Evolutionary conservation across 2,888 invertebrate genomes (phyloP).

Genomic region (Drosophila pseudotakahashii): DNA sequence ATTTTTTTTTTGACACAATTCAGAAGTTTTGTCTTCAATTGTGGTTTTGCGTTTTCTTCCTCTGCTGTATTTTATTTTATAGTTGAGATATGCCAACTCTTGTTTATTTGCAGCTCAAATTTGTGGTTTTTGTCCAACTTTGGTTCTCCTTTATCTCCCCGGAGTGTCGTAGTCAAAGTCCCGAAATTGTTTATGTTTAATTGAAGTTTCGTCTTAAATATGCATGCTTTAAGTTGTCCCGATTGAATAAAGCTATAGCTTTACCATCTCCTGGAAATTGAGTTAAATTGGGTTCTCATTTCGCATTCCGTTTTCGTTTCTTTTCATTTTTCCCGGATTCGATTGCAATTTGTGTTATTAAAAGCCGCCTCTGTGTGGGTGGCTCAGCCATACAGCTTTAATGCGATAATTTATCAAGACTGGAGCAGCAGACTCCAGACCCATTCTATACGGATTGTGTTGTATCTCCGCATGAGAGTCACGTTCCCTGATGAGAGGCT

Average conservation of each 20-base stretch:
- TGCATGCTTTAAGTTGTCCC: constrained; percentile 28
- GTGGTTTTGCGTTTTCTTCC: background rate
- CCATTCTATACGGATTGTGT: background rate
- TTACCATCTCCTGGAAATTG: constrained; percentile 48
- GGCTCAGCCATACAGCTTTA: constrained; percentile 45
- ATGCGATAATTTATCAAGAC: constrained; percentile 70
- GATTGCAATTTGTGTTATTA: constrained; percentile 77
- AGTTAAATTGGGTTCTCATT: constrained; percentile 58
- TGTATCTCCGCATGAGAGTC: constrained; percentile 31
- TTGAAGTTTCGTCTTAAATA: constrained; percentile 10
- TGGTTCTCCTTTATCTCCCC: background rate
- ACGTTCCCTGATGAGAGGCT: constrained; percentile 45
- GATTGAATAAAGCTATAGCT: constrained; percentile 3
- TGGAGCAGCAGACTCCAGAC: constrained; percentile 10
- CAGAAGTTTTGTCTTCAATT: background rate
- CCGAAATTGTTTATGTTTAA: constrained; percentile 28
- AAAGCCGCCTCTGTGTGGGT: constrained; percentile 47
- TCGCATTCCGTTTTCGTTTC: constrained; percentile 58
- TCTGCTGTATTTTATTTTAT: background rate
- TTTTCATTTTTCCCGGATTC: constrained; percentile 53
- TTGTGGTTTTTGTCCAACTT: constrained; percentile 21
- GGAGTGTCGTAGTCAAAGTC: background rate
- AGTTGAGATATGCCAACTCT: background rate
- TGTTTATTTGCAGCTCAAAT: constrained; percentile 19
- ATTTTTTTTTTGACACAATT: too few species aligned